Evolutionary conservation across 2,888 invertebrate species (phyloP).

Genomic region (Campoplex capitator): DNA sequence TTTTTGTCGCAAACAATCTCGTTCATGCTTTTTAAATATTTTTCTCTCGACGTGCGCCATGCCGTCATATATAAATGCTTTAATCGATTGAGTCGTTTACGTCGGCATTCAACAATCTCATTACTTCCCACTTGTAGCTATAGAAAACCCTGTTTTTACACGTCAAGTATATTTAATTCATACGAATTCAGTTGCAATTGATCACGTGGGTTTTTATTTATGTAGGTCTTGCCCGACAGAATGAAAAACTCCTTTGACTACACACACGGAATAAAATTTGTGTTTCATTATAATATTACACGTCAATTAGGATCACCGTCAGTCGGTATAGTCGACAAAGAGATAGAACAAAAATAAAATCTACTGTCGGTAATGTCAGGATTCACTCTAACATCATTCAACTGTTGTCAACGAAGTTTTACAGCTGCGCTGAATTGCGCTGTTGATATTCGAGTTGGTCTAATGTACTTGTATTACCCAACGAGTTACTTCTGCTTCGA

Average conservation of each 20-base stretch:
- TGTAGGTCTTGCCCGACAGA: conserved; percentile 34
- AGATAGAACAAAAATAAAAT: background rate
- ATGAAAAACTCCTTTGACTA: background rate
- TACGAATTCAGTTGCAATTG: conserved; percentile 30
- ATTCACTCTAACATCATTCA: background rate
- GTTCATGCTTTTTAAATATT: background rate
- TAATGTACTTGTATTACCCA: background rate
- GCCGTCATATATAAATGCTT: conserved; percentile 12
- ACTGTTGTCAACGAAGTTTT: conserved; percentile 10
- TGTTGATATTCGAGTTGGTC: background rate
- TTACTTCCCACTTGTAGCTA: conserved; percentile 60
- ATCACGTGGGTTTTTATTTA: conserved; percentile 47
- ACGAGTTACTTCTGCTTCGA: background rate
- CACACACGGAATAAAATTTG: background rate
- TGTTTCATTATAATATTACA: background rate
- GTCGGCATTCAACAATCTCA: conserved; percentile 48
- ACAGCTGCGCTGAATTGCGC: conserved; percentile 2
- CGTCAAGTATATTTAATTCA: conserved; percentile 52
- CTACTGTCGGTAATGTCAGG: conserved; percentile 36
- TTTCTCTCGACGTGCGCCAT: background rate
- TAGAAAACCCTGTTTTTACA: conserved; percentile 46
- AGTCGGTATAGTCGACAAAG: conserved; percentile 19
- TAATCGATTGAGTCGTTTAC: conserved; percentile 10
- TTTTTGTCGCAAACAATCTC: conserved; percentile 36
- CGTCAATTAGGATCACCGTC: background rate